Evolutionary conservation across 2,888 invertebrate genomes (phyloP).

Genomic region (Orthosia incerta): DNA sequence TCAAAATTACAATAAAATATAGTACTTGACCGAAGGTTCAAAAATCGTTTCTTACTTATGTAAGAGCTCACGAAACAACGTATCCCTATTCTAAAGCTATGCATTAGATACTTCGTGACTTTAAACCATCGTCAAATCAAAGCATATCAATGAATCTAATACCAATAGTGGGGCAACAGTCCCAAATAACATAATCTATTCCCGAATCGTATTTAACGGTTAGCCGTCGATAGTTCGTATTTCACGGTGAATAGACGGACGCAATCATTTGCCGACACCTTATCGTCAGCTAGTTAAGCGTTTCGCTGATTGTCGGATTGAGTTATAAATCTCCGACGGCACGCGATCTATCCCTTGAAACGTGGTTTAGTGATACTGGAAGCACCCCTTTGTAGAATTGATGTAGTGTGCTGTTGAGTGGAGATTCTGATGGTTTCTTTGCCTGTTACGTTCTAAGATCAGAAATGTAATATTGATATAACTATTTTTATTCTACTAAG

Average conservation of each 20-base stretch:
- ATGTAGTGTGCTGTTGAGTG: constrained; percentile 19
- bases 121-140: constrained; percentile 23
- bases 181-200: constrained; percentile 60
- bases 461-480: no score
- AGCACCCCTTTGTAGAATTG: constrained; percentile 54
- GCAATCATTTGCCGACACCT: constrained; percentile 86
- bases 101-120: no score
- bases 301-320: constrained; percentile 89
- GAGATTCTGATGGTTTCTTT: not conserved
- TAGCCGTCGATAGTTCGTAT: constrained; percentile 66
- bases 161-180: constrained; percentile 45
- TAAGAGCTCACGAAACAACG: no score
- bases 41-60: not conserved
- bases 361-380: constrained; percentile 72
- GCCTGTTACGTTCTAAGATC: not conserved
- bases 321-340: constrained; percentile 88
- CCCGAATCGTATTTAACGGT: constrained; percentile 62
- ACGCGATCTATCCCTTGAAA: constrained; percentile 85
- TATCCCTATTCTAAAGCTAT: no score
- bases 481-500: no score
- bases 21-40: not conserved
- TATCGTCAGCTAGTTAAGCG: constrained; percentile 89
- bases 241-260: constrained; percentile 78
- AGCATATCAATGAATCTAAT: constrained; percentile 23
- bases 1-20: no score